phyloP scores from a whole-genome alignment of 2,113 vertebrate species.

The Candoia aspera region DNA sequence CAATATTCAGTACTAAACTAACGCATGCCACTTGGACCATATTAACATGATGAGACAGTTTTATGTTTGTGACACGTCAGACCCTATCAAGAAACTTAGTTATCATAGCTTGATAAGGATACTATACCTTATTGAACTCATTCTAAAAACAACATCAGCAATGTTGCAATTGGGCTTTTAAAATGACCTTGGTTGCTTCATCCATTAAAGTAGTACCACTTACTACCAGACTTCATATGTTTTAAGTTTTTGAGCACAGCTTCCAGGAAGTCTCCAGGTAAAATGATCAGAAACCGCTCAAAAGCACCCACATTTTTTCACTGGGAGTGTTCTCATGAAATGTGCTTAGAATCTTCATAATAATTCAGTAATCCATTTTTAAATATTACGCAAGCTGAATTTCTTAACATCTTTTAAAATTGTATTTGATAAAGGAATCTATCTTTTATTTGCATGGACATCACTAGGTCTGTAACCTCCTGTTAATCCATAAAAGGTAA shows the following conservation, averaged over 20 bases:
- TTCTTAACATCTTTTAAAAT: background rate
- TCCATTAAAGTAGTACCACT: constrained; percentile 50
- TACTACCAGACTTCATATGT: background rate
- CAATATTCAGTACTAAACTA: constrained; percentile 70
- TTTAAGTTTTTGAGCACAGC: background rate
- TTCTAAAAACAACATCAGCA: constrained; percentile 79
- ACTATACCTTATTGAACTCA: constrained; percentile 61
- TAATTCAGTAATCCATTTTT: background rate
- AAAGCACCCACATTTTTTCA: background rate
- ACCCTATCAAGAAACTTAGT: constrained; percentile 71
- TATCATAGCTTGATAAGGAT: constrained; percentile 71
- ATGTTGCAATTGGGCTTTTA: constrained; percentile 57
- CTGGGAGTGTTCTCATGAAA: background rate
- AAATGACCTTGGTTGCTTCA: constrained; percentile 65
- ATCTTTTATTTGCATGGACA: background rate
- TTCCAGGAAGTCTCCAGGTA: background rate
- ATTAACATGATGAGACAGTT: constrained; percentile 67
- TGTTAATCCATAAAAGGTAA: background rate
- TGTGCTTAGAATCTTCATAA: background rate
- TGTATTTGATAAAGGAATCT: background rate
- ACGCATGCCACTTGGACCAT: constrained; percentile 65
- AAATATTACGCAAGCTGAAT: no score
- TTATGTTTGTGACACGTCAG: constrained; percentile 80
- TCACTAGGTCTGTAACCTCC: background rate
- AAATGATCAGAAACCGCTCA: background rate